Base-by-base conservation (phyloP, 2,113 vertebrate species). In the Daphoenositta chrysoptera region DNA sequence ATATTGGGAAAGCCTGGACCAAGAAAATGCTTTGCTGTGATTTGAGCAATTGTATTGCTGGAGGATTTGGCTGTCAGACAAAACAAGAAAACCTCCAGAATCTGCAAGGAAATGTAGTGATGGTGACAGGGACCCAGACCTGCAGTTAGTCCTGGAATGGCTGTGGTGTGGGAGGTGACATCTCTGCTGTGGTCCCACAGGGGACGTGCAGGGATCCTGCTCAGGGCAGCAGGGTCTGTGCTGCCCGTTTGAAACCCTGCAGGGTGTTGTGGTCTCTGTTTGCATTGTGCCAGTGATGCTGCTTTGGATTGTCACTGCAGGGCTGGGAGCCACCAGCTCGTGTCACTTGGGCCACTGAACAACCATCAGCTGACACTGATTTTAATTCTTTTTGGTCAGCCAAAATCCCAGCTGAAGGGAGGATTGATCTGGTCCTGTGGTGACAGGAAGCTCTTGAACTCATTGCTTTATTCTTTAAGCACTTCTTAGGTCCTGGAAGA, bases 151-250 rank as follows among this genome's bases (percentile, higher is more conserved):
- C n/a, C 6, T 12, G 47, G 70, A 35, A 57, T 5, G 40, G 53
- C 78, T 27, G 63, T 0, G 3, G 11, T 10, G 28, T 14, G 37
- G 37, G 60, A 83, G 47, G 42, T 48, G 69, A 31, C 40, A 37
- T 3, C 42, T 44, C 44, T 47, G 78, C 47, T 39, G 33, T 35
- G 60, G 39, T 9, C n/a, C 35, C 22, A 15, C 45, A 10, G 60
- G 42, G 31, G 44, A 24, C 0, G 2, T 22, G 40, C 66, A 54
- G 64, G 45, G 54, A 31, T 45, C 0, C 0, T 6, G 24, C 37
- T n/a, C 10, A 21, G 72, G 53, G 15, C 45, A 71, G 57, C 39
- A 45, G 63, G 37, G 50, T n/a, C 40, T 79, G 39, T 65, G 30
- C 47, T 81, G 83, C 44, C 56, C 3, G 3, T 40, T 16, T 83